Evolutionary conservation across 2,113 vertebrate genomes (phyloP), one percentile per base, ranked within the genome.

Genomic region (Redunca redunca): DNA sequence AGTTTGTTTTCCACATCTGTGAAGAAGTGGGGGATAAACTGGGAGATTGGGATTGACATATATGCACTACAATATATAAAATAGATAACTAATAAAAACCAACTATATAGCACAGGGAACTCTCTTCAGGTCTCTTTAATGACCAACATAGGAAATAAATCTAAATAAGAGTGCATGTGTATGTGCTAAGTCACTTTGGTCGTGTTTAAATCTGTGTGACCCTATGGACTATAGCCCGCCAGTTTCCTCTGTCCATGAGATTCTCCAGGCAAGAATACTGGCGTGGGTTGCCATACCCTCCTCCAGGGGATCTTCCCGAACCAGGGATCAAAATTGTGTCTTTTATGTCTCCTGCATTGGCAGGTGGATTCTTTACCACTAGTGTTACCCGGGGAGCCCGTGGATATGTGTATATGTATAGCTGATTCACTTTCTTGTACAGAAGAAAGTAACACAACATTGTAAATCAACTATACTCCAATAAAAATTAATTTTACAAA

Each of bases 201-300:
- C n/a, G 0, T 40, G n/a, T 71, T 10, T 74, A 36, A 40, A 74
- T 74, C 67, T 74, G 36, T 25, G 67, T 74, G 67, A 40, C 67
- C n/a, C 19, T 23, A 23, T 40, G 67, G n/a, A 40, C n/a, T 71
- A 0, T 12, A 71, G 67, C 19, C 67, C 0, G 0, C 36, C 10
- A 74, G 67, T n/a, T 19, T 71, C 67, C 67, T 23, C 19, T 23
- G n/a, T 71, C n/a, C 67, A 40, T 71, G n/a, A n/a, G 19, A 40
- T 71, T 40, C 67, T 71, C 67, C n/a, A 71, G n/a, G n/a, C 67
- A 36, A 71, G 67, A 71, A 36, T 71, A 36, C 67, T 71, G 5
- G 19, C 36, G n/a, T 71, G 67, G 67, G n/a, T 40, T 40, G 19
- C n/a, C n/a, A 71, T 40, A 23, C 5, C 67, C 67, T 71, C n/a